These are phyloP conservation scores for Scaptomyza montana DNA, from an alignment of 1,140 invertebrate genomes.

Conservation along the genomic window DNA sequence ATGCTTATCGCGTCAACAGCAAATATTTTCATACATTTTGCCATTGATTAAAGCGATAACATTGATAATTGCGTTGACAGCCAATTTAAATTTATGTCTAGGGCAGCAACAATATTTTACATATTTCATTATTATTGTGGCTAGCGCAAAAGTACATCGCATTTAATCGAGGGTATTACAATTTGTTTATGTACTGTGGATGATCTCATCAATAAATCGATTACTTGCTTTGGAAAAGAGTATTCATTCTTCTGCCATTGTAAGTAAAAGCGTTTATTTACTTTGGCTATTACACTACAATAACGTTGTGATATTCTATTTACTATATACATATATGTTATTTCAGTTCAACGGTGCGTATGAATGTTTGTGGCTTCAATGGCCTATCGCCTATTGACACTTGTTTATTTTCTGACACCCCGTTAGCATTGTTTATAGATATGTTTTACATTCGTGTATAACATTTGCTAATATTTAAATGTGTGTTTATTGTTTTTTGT, in stretches of 20 bases:
- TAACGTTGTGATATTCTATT: constrained; percentile 13
- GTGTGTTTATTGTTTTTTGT: constrained; percentile 2
- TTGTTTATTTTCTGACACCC: constrained; percentile 76
- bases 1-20: constrained; percentile 31
- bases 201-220: neutral
- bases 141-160: constrained; percentile 9
- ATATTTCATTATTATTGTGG: constrained; percentile 60
- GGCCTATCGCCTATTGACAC: constrained; percentile 73
- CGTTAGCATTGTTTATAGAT: constrained; percentile 36
- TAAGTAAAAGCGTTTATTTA: neutral
- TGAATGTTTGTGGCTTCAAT: constrained; percentile 39
- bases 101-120: constrained; percentile 56
- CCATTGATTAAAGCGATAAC: constrained; percentile 60
- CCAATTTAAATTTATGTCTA: constrained; percentile 79
- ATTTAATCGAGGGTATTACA: neutral
- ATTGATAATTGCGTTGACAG: constrained; percentile 74
- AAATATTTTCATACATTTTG: constrained; percentile 17
- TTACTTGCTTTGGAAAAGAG: neutral
- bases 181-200: neutral
- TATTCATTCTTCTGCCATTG: neutral
- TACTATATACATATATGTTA: constrained; percentile 54
- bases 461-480: constrained; percentile 10
- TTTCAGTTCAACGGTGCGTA: constrained; percentile 50
- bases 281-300: neutral
- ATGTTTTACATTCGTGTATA: constrained; percentile 12